Percentiles rank a stretch among this genome's conserved stretches.
phyloP scores from a whole-genome alignment of 2,113 vertebrate genomes.

The Edolisoma coerulescens region DNA sequence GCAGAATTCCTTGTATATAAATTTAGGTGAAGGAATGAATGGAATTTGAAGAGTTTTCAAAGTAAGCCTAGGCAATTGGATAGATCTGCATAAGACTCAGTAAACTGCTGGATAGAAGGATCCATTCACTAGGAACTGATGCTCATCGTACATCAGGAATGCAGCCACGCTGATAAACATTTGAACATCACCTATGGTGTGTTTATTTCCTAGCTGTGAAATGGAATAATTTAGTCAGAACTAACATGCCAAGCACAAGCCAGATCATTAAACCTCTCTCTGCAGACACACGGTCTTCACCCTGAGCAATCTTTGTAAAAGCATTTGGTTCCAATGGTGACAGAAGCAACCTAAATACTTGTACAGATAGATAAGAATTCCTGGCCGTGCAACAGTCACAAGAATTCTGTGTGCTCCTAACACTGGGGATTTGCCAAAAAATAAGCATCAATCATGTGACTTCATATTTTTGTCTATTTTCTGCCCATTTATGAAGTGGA shows the following conservation, averaged over 20 bases:
- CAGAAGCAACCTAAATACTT: neutral
- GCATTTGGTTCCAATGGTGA: neutral
- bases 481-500: neutral
- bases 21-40: neutral
- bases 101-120: neutral
- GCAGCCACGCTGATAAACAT: neutral
- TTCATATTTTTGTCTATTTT: neutral
- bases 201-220: neutral
- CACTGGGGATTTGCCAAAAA: neutral
- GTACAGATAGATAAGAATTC: neutral
- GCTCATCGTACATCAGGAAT: neutral
- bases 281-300: neutral
- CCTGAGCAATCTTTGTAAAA: neutral
- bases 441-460: neutral
- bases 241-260: neutral
- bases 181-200: neutral
- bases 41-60: neutral
- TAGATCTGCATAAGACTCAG: neutral
- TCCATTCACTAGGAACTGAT: neutral
- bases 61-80: neutral
- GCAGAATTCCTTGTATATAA: neutral
- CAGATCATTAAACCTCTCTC: slow-evolving; percentile 9
- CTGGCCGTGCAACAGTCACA: neutral
- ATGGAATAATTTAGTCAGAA: neutral
- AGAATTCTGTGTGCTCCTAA: neutral